Conservation (phyloP, 2,888 invertebrate genomes). For the Anticlea derivata region DNA sequence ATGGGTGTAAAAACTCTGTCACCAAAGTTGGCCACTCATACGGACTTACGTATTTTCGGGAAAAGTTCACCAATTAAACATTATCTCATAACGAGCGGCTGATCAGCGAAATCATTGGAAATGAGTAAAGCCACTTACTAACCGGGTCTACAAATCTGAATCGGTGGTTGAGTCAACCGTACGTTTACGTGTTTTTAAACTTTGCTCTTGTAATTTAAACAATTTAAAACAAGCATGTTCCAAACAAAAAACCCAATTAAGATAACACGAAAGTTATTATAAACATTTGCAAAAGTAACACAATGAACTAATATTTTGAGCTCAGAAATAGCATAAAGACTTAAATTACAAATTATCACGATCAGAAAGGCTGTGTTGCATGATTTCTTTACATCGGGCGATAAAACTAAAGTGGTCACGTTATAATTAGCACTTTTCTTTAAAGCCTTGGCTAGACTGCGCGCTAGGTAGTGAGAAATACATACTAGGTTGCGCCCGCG, state of each 20-base stretch:
- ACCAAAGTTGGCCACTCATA: too few relatives aligned
- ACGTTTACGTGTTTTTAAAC: background rate
- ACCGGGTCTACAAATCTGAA: too few relatives aligned
- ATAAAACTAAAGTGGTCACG: constrained; percentile 35
- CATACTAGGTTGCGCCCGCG: too few relatives aligned
- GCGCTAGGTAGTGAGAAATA: background rate
- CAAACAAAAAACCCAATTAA: constrained; percentile 32
- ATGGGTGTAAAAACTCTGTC: too few relatives aligned
- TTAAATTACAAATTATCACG: constrained; percentile 32
- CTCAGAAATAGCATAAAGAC: constrained; percentile 7
- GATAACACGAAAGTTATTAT: constrained; percentile 34
- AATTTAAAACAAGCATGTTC: constrained; percentile 5
- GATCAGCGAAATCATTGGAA: too few relatives aligned
- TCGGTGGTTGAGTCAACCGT: too few relatives aligned
- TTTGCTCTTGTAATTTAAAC: background rate
- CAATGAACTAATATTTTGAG: constrained; percentile 6
- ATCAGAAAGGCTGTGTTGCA: constrained; percentile 14
- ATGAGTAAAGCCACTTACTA: too few relatives aligned
- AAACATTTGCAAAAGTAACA: constrained; percentile 24
- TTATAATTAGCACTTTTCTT: constrained; percentile 38
- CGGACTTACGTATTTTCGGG: too few relatives aligned
- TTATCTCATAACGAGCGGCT: too few relatives aligned
- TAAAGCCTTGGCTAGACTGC: constrained; percentile 12
- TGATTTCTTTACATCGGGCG: constrained; percentile 29
- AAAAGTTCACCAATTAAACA: too few relatives aligned